Base-by-base conservation (phyloP, 23 tunicate genomes). In the Clavelina lepadiformis region DNA sequence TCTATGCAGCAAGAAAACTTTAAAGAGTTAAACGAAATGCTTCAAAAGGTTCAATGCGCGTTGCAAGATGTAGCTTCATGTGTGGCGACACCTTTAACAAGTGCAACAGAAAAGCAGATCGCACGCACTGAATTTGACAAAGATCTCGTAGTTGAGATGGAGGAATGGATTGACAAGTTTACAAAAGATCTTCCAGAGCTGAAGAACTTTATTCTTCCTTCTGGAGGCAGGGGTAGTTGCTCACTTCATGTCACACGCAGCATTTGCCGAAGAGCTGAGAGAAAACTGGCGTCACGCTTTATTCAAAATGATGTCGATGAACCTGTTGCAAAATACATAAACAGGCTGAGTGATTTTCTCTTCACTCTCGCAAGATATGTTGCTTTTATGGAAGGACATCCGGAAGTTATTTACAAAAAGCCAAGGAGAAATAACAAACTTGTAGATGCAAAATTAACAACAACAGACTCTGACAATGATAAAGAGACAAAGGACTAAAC, bases 211-310 rank as follows among this genome's bases (percentile, higher is more conserved):
- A 92, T 92, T 67, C 56, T 92, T 4, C 98, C 98, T 20, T 74
- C 82, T 51, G 98, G 98, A 13, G 93, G 93, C n/a, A 64, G 58
- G 52, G 38, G 80, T 5, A 82, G 89, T 23, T 69, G 91, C 26
- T 66, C 74, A 54, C 46, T 92, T 31, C 98, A 92, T 61, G 65
- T 92, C 33, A 69, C 83, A 28, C 63, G 98, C 21, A 83, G 81
- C 61, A 69, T 92, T 37, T 92, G 98, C 47, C 71, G 98, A 18
- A 78, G 98, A 77, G 93, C 93, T 60, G 98, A 92, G 64, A 38
- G 98, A 61, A 82, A 62, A 52, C 37, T 88, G 18, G 58, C 73
- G 30, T 18, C 28, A 18, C 46, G 80, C 22, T 38, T 71, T 37
- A 31, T 24, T 33, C 29, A 61, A 2, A 59, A 74, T 28, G 54